phyloP scores from a whole-genome alignment of 2,888 invertebrate species.

The Gonocerus acuteangulatus region DNA sequence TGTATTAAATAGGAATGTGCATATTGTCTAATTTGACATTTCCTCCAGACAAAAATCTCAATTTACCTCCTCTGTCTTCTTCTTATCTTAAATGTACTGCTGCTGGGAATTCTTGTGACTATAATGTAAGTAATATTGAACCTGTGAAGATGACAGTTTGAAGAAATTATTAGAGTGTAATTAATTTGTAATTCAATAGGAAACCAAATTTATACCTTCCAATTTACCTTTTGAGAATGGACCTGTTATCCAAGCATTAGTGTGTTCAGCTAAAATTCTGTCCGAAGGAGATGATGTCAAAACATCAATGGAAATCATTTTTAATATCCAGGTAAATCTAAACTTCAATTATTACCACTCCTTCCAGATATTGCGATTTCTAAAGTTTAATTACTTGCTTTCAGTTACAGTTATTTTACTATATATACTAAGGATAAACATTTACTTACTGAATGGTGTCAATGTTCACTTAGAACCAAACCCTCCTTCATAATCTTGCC shows the following conservation, averaged over 20 bases:
- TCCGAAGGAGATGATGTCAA: conserved; percentile 27
- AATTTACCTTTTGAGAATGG: conserved; percentile 1
- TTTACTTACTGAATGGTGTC: too few species aligned
- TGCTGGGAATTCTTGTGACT: neutral
- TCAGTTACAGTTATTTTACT: too few species aligned
- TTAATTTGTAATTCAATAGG: too few species aligned
- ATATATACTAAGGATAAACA: too few species aligned
- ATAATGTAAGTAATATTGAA: too few species aligned
- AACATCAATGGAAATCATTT: conserved; percentile 19
- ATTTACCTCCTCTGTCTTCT: conserved; percentile 1
- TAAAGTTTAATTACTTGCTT: too few species aligned
- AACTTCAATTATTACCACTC: neutral
- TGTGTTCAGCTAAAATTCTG: conserved; percentile 11
- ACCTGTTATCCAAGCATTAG: neutral
- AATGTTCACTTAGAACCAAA: too few species aligned
- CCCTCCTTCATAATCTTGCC: too few species aligned
- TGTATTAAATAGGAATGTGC: neutral
- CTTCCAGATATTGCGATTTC: neutral
- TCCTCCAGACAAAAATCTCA: neutral
- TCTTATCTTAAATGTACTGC: neutral
- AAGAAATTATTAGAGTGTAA: too few species aligned
- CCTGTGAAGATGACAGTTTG: too few species aligned
- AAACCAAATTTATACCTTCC: neutral
- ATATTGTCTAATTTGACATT: neutral
- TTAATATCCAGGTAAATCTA: conserved; percentile 20